Base-by-base conservation (phyloP, 1,140 invertebrate genomes). In the Helicoverpa zea region DNA sequence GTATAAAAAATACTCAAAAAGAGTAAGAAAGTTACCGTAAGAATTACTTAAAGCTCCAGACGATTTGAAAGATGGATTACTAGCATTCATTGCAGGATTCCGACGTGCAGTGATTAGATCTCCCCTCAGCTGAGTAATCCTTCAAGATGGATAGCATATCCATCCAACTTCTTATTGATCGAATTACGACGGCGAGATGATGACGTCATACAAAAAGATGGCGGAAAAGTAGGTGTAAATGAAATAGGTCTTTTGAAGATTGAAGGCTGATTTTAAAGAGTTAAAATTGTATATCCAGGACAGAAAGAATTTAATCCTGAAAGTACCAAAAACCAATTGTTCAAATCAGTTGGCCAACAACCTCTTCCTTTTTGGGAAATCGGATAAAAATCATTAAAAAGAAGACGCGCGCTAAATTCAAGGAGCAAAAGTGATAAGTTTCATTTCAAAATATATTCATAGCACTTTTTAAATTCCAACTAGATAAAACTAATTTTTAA, bases 81-180 rank as follows among this genome's bases (percentile, higher is more conserved):
- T 11, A 16, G 30, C 14, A 58, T 73, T 43, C 2, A 49, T 35
- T 70, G 66, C 29, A 5, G n/a, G 52, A 73, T 58, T 56, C 52
- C 29, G 23, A 52, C 66, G 29, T 52, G 70, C 70, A 56, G 70
- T 73, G 70, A 73, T 73, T 73, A 73, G 52, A 73, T 73, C 13
- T 30, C 13, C 16, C 43, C 23, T 23, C 12, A n/a, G 12, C 43
- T 12, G 14, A 12, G 70, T 73, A 80, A 80, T 47, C 78, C 68
- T 35, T 43, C 52, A 80, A 80, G 78, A 80, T 80, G 73, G 78
- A 80, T 80, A 58, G 43, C 66, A 23, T 14, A 73, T 73, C 52
- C 52, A 56, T 58, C 70, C 70, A 73, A 58, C 23, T 73, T 58
- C 52, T 58, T 54, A 73, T 56, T 73, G 66, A 70, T 58, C 51